Evolutionary conservation across 1,140 invertebrate genomes (phyloP).

Genomic region (Fopius arisanus): DNA sequence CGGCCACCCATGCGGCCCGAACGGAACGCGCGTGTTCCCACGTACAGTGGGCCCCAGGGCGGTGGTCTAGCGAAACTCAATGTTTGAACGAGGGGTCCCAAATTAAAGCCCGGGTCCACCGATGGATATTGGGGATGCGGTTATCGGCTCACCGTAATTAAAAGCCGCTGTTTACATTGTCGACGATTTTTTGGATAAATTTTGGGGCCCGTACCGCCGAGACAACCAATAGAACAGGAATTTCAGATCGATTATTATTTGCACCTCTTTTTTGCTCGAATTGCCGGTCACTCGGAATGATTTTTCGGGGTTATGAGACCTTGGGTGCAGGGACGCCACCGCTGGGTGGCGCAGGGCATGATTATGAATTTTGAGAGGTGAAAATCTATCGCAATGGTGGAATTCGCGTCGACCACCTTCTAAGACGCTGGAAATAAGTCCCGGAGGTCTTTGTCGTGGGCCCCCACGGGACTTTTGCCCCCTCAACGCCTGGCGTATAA

Average conservation of each 20-base stretch:
- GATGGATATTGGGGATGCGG: not conserved
- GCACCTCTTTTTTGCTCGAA: no score
- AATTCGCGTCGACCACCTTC: not conserved
- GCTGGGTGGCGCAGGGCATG: no score
- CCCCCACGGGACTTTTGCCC: not conserved
- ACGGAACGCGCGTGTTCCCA: slow-evolving; percentile 9
- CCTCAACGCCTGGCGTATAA: slow-evolving; percentile 3
- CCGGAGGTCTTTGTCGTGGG: slow-evolving; percentile 16
- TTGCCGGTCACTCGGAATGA: no score
- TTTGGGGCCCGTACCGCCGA: no score
- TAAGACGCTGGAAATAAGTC: not conserved
- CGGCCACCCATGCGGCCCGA: slow-evolving; percentile 15
- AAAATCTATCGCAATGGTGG: not conserved
- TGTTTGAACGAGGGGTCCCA: not conserved
- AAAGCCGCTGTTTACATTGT: no score
- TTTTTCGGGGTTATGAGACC: no score
- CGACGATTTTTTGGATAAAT: no score
- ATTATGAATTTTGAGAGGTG: no score
- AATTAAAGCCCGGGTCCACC: not conserved
- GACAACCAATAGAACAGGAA: no score
- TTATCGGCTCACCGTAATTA: slow-evolving; percentile 6
- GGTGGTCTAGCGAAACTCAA: slow-evolving; percentile 21
- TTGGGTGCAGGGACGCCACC: no score
- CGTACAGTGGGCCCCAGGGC: slow-evolving; percentile 14
- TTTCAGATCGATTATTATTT: no score